phyloP scores from a whole-genome alignment of 2,888 invertebrate genomes.

The Venustoraphidia nigricollis region DNA sequence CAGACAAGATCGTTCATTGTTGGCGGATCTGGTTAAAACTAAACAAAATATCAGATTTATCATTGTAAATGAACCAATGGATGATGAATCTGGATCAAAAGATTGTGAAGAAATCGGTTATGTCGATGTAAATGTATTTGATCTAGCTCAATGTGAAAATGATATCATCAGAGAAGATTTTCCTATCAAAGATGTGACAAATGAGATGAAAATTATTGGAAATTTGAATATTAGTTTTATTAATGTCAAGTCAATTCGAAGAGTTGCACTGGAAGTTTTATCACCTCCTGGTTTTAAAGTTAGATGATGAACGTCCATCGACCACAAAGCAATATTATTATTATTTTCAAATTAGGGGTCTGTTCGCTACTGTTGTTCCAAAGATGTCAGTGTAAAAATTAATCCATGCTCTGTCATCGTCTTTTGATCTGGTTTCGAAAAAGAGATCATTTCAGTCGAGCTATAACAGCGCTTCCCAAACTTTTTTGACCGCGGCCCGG shows the following conservation, averaged over 20 bases:
- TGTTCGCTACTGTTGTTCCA: too few species aligned
- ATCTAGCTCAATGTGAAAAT: conserved; percentile 14
- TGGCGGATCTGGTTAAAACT: conserved; percentile 14
- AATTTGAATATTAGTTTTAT: conserved; percentile 13
- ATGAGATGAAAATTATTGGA: conserved; percentile 12
- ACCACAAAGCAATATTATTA: neutral
- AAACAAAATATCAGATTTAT: conserved; percentile 13
- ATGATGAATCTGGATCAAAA: conserved; percentile 9
- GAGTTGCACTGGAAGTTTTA: conserved; percentile 11
- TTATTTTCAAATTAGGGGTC: neutral
- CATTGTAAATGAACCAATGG: conserved; percentile 15
- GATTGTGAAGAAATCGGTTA: conserved; percentile 15
- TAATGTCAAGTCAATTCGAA: conserved; percentile 17
- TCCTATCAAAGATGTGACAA: conserved; percentile 10
- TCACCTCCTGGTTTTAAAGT: too few species aligned
- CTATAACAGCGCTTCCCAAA: too few species aligned
- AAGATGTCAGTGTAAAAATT: too few species aligned
- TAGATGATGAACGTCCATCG: too few species aligned
- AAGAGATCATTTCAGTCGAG: too few species aligned
- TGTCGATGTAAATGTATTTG: conserved; percentile 12
- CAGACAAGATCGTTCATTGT: conserved; percentile 9
- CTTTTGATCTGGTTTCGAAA: too few species aligned
- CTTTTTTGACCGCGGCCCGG: too few species aligned
- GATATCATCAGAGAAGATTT: conserved; percentile 11
- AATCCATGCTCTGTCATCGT: too few species aligned